These are phyloP conservation scores for Spodoptera frugiperda DNA, from an alignment of 1,140 invertebrate genomes.

Conservation along the genomic window DNA sequence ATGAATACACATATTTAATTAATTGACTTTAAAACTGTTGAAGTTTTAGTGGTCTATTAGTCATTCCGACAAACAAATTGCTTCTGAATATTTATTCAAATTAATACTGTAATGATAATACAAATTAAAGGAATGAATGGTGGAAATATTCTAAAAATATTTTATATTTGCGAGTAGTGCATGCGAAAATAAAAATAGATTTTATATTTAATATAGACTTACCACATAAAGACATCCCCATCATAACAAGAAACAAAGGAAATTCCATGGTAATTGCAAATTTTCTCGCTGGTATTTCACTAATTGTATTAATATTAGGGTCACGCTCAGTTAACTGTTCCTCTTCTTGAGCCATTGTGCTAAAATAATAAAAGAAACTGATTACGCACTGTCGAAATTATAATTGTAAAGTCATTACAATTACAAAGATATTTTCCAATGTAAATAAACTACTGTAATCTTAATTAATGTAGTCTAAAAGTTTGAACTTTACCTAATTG, in stretches of 20 bases:
- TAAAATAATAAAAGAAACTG: constrained; percentile 42
- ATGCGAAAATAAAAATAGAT: neutral
- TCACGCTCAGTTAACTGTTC: constrained; percentile 62
- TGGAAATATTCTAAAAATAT: no score
- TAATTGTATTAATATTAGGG: constrained; percentile 60
- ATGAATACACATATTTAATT: no score
- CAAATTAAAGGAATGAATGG: no score
- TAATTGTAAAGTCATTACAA: neutral
- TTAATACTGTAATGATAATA: no score
- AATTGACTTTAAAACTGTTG: no score
- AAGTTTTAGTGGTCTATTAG: no score
- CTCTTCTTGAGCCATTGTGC: constrained; percentile 67
- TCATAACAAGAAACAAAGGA: constrained; percentile 75
- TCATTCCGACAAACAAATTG: no score
- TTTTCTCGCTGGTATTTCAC: constrained; percentile 61
- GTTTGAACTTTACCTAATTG: no score
- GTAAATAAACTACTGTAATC: no score
- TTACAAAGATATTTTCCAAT: neutral
- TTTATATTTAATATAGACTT: constrained; percentile 45
- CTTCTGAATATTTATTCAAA: no score
- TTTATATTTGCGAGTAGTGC: no score
- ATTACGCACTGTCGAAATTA: constrained; percentile 1
- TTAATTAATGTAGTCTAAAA: no score
- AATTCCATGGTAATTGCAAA: constrained; percentile 75
- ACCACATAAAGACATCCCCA: constrained; percentile 73